A percentile compares a stretch with the other conserved stretches of the same genome.
Evolutionary conservation across 2,797 vertebrate genomes (phyloP).

Genomic region (Megalops cyprinoides): DNA sequence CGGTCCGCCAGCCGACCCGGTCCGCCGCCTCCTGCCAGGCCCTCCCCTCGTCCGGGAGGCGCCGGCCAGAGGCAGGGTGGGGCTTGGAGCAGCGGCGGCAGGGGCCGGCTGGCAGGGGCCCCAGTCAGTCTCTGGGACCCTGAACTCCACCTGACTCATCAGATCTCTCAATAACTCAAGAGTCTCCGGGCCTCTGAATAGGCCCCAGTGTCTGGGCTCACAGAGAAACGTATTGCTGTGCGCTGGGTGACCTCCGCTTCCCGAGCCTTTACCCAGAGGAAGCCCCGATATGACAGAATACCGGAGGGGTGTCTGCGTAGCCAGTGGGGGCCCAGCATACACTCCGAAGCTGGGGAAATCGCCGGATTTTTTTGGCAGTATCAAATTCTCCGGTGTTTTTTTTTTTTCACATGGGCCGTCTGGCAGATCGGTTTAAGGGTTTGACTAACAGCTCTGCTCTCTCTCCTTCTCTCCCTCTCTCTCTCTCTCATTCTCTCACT

Average conservation of each 20-base stretch:
- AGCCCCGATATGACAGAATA: slow-evolving; percentile 33
- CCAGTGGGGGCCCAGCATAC: slow-evolving; percentile 7
- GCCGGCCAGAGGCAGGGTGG: not conserved
- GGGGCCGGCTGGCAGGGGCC: not conserved
- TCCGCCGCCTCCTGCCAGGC: not conserved
- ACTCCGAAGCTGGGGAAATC: slow-evolving; percentile 22
- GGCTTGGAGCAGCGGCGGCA: not conserved
- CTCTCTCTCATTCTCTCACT: not conserved
- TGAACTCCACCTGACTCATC: slow-evolving; percentile 28
- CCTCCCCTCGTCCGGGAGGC: not conserved
- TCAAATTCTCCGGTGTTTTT: slow-evolving; percentile 30
- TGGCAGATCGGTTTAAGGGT: slow-evolving; percentile 31
- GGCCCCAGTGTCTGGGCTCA: slow-evolving; percentile 33
- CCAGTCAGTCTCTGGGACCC: not conserved
- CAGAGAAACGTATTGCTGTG: slow-evolving; percentile 34
- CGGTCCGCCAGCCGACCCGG: not conserved
- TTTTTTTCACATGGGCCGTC: slow-evolving; percentile 31
- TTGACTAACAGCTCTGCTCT: slow-evolving; percentile 28
- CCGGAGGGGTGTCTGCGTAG: slow-evolving; percentile 28
- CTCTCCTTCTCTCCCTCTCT: not conserved
- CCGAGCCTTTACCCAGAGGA: slow-evolving; percentile 32
- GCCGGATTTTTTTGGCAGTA: slow-evolving; percentile 34
- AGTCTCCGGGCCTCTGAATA: slow-evolving; percentile 14
- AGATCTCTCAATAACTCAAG: slow-evolving; percentile 18
- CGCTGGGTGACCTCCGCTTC: slow-evolving; percentile 32